Evolutionary conservation across 2,888 invertebrate species (phyloP).

Genomic region (Campoletis raptor): DNA sequence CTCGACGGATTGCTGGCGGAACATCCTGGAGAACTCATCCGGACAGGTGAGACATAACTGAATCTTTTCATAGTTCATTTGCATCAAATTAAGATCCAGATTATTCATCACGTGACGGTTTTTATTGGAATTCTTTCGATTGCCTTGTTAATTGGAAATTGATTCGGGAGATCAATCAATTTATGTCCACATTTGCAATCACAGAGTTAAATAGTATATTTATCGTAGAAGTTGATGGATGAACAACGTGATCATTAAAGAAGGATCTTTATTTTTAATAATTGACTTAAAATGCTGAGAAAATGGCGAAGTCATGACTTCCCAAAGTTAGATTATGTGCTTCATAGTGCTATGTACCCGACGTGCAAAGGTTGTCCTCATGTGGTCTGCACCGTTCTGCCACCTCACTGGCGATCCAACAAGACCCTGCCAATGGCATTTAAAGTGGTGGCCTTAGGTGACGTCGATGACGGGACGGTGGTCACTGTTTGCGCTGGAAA

Average conservation of each 20-base stretch:
- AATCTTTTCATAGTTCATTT: not conserved
- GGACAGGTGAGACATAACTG: conserved; percentile 90
- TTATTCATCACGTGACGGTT: not conserved
- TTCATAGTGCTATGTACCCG: conserved; percentile 56
- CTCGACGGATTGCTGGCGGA: conserved; percentile 94
- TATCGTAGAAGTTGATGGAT: not conserved
- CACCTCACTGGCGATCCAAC: conserved; percentile 98
- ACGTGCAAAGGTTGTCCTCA: conserved; percentile 77
- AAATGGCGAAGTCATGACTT: conserved; percentile 50
- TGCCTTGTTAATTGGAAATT: not conserved
- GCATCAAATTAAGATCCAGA: not conserved
- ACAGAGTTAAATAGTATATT: not conserved
- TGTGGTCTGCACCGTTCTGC: conserved; percentile 93
- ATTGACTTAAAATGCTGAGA: conserved; percentile 32
- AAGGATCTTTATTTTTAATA: not conserved
- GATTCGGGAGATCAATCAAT: not conserved
- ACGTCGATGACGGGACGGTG: conserved; percentile 96
- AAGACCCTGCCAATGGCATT: conserved; percentile 98
- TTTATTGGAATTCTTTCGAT: not conserved
- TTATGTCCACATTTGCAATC: not conserved
- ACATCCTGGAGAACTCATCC: conserved; percentile 96
- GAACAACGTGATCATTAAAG: not conserved
- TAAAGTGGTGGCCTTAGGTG: conserved; percentile 96
- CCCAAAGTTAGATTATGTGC: conserved; percentile 51
- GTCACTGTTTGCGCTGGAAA: conserved; percentile 98